A percentile compares a stretch with the other conserved stretches of the same genome.
Evolutionary conservation across 1,140 invertebrate species (phyloP).

Genomic region (Cherax destructor): DNA sequence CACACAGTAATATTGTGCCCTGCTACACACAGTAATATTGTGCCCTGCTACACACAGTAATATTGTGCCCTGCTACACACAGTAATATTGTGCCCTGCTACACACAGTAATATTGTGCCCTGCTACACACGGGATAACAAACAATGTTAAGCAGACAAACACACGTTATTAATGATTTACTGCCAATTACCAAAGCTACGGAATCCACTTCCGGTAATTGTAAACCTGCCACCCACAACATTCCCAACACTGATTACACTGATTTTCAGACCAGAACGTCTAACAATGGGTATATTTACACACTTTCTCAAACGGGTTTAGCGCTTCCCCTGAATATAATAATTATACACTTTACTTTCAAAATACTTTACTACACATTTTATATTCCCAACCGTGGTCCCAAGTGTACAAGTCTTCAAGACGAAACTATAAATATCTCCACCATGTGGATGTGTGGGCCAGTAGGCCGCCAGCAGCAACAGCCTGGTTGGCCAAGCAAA

Average conservation of each 20-base stretch:
- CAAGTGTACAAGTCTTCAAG: too few relatives aligned
- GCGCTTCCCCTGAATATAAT: too few relatives aligned
- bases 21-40: not conserved
- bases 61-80: not conserved
- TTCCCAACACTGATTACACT: not conserved
- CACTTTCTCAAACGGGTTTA: not conserved
- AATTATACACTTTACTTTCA: too few relatives aligned
- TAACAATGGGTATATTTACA: not conserved
- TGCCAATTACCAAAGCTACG: not conserved
- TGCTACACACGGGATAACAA: not conserved
- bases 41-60: not conserved
- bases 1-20: not conserved
- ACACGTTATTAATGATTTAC: not conserved
- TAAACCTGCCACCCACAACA: not conserved
- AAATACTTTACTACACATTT: too few relatives aligned
- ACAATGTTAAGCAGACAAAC: not conserved
- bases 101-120: not conserved
- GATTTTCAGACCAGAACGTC: not conserved
- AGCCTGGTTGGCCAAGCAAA: too few relatives aligned
- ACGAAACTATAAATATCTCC: too few relatives aligned
- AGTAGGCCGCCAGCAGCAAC: too few relatives aligned
- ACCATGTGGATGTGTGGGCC: too few relatives aligned
- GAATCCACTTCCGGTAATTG: slow-evolving; percentile 8
- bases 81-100: not conserved
- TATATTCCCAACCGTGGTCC: too few relatives aligned